Percentiles rank a stretch among this genome's conserved stretches.
phyloP scores from a whole-genome alignment of 2,113 vertebrate species.

The Nesospiza acunhae region DNA sequence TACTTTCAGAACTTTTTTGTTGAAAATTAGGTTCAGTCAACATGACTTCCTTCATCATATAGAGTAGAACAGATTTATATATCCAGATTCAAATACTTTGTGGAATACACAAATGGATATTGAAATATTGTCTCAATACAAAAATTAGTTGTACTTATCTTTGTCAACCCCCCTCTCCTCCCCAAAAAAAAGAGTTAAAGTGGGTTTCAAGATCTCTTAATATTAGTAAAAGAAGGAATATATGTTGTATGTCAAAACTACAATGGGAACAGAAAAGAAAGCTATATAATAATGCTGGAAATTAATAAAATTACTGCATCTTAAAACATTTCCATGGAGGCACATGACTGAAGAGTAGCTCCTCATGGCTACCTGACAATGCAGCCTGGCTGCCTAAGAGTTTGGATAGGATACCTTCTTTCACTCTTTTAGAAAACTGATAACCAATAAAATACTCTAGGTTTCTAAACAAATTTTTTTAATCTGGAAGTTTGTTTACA shows the following conservation, averaged over 20 bases:
- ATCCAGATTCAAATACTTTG: neutral
- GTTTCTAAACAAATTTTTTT: fast-evolving
- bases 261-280: neutral
- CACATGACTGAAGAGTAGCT: neutral
- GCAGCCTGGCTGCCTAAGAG: neutral
- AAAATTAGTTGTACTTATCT: neutral
- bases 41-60: neutral
- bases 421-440: neutral
- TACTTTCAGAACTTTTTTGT: neutral
- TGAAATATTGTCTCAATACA: neutral
- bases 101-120: neutral
- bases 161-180: fast-evolving
- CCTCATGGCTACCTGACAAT: neutral
- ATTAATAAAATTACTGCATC: neutral
- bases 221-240: neutral
- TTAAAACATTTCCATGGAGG: neutral
- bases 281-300: neutral
- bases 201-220: neutral
- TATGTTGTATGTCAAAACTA: neutral
- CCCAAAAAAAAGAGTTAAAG: neutral
- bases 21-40: neutral
- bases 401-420: neutral
- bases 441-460: neutral
- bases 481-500: neutral
- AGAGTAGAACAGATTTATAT: neutral